Evolutionary conservation across 2,113 vertebrate genomes (phyloP).

Genomic region (Tretioscincus oriximinensis): DNA sequence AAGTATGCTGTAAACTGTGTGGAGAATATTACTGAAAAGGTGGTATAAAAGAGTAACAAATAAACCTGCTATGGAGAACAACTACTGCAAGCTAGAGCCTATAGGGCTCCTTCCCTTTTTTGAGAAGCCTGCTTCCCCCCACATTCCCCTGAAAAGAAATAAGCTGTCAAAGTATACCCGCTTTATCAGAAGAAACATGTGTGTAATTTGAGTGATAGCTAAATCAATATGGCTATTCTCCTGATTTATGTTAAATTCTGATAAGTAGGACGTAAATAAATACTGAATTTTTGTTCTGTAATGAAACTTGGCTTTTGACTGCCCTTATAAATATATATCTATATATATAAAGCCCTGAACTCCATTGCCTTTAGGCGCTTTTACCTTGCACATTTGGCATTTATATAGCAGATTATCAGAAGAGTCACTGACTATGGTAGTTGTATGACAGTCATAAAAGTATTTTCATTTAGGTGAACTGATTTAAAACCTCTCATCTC

Average conservation of each 20-base stretch:
- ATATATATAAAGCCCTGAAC: slow-evolving; percentile 34
- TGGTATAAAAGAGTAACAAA: no score
- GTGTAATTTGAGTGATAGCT: slow-evolving; percentile 23
- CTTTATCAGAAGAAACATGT: slow-evolving; percentile 27
- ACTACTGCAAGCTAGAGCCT: background rate
- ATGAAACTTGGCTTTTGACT: slow-evolving; percentile 65
- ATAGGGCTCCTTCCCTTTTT: background rate
- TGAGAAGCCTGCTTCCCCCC: background rate
- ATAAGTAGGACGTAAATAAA: slow-evolving; percentile 45
- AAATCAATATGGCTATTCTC: slow-evolving; percentile 36
- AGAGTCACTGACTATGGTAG: slow-evolving; percentile 67
- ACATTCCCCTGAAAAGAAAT: background rate
- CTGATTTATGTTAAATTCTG: slow-evolving; percentile 46
- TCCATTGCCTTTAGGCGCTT: slow-evolving; percentile 48
- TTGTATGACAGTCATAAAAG: slow-evolving; percentile 53
- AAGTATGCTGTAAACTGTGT: no score
- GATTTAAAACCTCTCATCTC: slow-evolving; percentile 57
- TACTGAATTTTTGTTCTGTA: slow-evolving; percentile 54
- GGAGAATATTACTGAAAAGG: no score
- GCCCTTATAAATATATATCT: slow-evolving; percentile 43
- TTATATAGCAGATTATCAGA: slow-evolving; percentile 62
- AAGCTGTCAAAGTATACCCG: slow-evolving; percentile 9
- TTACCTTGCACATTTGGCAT: slow-evolving; percentile 54
- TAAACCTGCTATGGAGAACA: background rate
- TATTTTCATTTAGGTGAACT: slow-evolving; percentile 61